Evolutionary conservation across 1,140 invertebrate genomes (phyloP), one percentile per base, ranked within the genome.

Genomic region (Pantala flavescens): DNA sequence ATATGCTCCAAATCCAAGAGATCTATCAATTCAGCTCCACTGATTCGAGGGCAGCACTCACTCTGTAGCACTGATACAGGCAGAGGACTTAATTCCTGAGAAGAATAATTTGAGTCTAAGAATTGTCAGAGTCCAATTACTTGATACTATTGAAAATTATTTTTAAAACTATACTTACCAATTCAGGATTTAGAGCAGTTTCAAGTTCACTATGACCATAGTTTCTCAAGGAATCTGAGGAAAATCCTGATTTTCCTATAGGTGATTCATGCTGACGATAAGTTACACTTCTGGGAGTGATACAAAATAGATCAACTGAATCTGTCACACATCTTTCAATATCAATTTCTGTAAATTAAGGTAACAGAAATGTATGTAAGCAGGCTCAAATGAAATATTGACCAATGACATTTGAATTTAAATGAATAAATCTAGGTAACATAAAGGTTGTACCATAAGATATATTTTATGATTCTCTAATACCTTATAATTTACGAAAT

Each of bases 251-350:
- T 63, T 63, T 63, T 16, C n/a, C n/a, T 7, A 19, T 21, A 7
- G n/a, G n/a, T 19, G 73, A 83, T 77, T 91, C 90, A 84, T 94
- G 90, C 80, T 91, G 88, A 73, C 96, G 85, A 80, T 90, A 92
- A 11, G 94, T 93, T 28, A 96, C 91, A 83, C 94, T 97, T 76
- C 89, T 89, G 0, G 96, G 96, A 0, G 96, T 97, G 73, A 82
- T 88, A 78, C 90, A 88, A 80, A 93, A 97, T 84, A 97, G 93
- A 76, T 89, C 87, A 78, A 92, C 91, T 0, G 96, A 96, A 82
- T 95, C 92, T 82, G 89, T 89, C 0, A 98, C 94, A 85, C 95
- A 97, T 76, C 89, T 87, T 80, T 98, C 95, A 78, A 98, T 98
- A 78, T 97, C 94, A 74, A 98, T 94, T 83, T 98, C 96, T 88